phyloP scores from a whole-genome alignment of 2,888 invertebrate species.

The Drosophila borealis region DNA sequence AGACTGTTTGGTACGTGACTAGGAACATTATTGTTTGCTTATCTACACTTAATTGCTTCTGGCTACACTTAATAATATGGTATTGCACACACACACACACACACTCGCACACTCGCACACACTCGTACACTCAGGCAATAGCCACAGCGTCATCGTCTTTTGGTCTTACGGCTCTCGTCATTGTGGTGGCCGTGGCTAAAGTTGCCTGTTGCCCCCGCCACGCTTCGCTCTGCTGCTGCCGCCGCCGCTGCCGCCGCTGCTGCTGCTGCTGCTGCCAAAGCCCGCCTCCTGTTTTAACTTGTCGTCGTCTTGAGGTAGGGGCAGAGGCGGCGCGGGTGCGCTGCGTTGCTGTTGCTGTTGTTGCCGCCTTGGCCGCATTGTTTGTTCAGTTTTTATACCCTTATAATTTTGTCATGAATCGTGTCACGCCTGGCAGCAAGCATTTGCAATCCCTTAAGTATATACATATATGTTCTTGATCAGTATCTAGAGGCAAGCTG shows the following conservation, averaged over 20 bases:
- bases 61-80: constrained; percentile 83
- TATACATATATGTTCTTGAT: too few relatives aligned
- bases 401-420: too few relatives aligned
- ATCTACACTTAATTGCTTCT: constrained; percentile 83
- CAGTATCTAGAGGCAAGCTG: too few relatives aligned
- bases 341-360: constrained; percentile 9
- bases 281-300: constrained; percentile 29
- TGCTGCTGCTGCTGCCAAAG: not conserved
- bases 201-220: constrained; percentile 25
- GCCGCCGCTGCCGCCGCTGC: not conserved
- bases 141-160: constrained; percentile 56
- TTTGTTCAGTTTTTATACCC: constrained; percentile 64
- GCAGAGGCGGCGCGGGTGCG: not conserved
- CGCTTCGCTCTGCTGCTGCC: not conserved
- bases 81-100: constrained; percentile 44
- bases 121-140: constrained; percentile 18
- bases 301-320: constrained; percentile 20
- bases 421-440: too few relatives aligned
- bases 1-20: constrained; percentile 75
- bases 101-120: constrained; percentile 11
- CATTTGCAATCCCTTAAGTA: too few relatives aligned
- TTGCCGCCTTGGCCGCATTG: constrained; percentile 64
- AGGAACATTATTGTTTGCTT: constrained; percentile 83
- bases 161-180: constrained; percentile 40
- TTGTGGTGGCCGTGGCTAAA: constrained; percentile 43